Evolutionary conservation across 2,113 vertebrate genomes (phyloP).

Genomic region (Neogobius melanostomus): DNA sequence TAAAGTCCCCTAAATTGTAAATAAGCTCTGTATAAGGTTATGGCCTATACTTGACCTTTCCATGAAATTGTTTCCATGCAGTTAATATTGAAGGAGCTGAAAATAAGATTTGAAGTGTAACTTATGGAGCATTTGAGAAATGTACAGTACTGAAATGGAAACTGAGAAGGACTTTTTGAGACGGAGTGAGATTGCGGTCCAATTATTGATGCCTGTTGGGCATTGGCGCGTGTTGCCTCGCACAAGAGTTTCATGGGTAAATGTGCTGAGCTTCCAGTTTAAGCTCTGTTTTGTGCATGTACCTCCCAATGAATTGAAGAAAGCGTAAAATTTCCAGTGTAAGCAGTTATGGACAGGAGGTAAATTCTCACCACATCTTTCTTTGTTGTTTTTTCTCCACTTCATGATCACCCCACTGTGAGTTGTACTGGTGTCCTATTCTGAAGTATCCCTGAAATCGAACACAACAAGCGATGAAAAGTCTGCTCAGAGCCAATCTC

Average conservation of each 20-base stretch:
- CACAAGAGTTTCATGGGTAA: conserved; percentile 16
- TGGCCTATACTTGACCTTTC: neutral
- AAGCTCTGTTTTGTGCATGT: neutral
- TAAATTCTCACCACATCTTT: neutral
- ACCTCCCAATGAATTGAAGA: neutral
- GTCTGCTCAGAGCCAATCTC: conserved; percentile 15
- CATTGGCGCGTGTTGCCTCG: conserved; percentile 21
- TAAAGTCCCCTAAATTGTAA: neutral
- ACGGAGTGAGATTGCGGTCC: conserved; percentile 24
- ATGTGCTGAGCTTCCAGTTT: conserved; percentile 39
- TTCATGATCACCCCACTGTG: conserved; percentile 12
- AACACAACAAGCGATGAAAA: conserved; percentile 11
- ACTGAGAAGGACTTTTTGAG: conserved; percentile 4
- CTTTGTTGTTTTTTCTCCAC: conserved; percentile 9
- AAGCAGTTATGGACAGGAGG: neutral
- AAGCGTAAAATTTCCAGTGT: neutral
- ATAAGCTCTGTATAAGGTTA: neutral
- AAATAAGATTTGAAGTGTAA: conserved; percentile 12
- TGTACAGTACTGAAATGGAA: conserved; percentile 9
- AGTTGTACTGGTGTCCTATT: conserved; percentile 1
- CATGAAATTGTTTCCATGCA: conserved; percentile 5
- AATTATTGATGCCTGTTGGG: conserved; percentile 28
- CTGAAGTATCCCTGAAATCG: conserved; percentile 10
- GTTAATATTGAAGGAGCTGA: neutral
- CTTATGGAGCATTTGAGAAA: neutral